Evolutionary conservation across 2,113 vertebrate genomes (phyloP), one percentile per base, ranked within the genome.

Genomic region (Laterallus jamaicensis): DNA sequence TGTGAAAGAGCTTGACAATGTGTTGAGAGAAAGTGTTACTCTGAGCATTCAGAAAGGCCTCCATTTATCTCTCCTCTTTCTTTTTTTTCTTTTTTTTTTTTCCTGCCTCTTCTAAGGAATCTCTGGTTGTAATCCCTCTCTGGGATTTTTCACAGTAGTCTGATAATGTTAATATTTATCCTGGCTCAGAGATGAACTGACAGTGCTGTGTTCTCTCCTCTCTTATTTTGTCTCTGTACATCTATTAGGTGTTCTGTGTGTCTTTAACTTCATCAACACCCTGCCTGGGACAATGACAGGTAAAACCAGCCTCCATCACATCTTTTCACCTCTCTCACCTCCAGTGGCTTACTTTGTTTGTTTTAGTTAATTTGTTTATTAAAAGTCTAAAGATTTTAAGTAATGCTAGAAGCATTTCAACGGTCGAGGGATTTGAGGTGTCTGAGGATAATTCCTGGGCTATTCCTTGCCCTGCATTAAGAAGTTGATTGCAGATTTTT

Each of bases 91-190:
- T 50, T 66, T 52, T 47, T 52, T 47, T 37, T 81, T 28, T 4
- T 32, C 6, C 40, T 71, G 26, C 69, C 97, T 97, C 97, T 97
- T 97, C 97, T 95, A 92, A 98, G 97, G 98, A 98, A 98, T 98
- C 98, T 97, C 93, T 97, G 96, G 96, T 94, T 97, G 96, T 96
- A 98, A 98, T 97, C 97, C 92, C 89, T 96, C 96, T 96, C 93
- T 97, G 96, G 98, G 97, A 98, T 98, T 98, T 95, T 98, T 98
- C 97, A 98, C 98, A 98, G 96, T 95, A 95, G 97, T 97, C 96
- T 98, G 98, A 98, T 98, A 98, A 98, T 98, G 98, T 98, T 98
- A 98, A 98, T 98, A 98, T 98, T 98, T 98, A 97, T 97, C 93
- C 97, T 97, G 98, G 96, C 97, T 97, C 93, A 95, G 96, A 97